phyloP scores from a whole-genome alignment of 2,113 vertebrate species.

The Pristiophorus japonicus region DNA sequence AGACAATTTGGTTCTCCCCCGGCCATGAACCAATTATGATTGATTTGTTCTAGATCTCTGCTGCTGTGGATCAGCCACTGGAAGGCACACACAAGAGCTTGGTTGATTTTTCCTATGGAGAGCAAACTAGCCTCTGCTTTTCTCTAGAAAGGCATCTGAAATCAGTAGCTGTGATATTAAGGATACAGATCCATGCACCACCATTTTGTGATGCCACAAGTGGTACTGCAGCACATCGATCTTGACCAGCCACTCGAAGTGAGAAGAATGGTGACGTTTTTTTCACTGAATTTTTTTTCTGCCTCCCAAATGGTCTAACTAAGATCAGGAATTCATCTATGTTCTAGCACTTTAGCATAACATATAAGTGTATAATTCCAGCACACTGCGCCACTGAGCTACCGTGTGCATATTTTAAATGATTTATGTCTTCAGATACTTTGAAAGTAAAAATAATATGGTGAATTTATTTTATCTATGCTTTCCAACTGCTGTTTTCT shows the following conservation, averaged over 20 bases:
- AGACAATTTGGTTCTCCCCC: too few species aligned
- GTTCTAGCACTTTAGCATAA: not conserved
- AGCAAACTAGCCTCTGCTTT: not conserved
- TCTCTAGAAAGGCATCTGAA: not conserved
- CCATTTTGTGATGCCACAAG: not conserved
- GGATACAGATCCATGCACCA: not conserved
- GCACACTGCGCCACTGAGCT: not conserved
- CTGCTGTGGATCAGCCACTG: too few species aligned
- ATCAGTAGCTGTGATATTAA: not conserved
- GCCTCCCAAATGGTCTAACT: not conserved
- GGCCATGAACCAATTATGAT: too few species aligned
- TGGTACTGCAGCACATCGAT: too few species aligned
- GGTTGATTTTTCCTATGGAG: too few species aligned
- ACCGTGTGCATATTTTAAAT: not conserved
- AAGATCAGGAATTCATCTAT: not conserved
- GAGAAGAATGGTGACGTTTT: not conserved
- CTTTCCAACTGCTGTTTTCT: not conserved
- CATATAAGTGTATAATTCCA: not conserved
- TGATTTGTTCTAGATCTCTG: too few species aligned
- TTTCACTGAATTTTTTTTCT: not conserved
- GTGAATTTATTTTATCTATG: not conserved
- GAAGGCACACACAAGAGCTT: too few species aligned
- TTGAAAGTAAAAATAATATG: not conserved
- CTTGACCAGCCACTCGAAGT: not conserved
- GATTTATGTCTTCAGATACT: not conserved